A percentile compares a stretch with the other conserved stretches of the same genome.
These are phyloP conservation scores for Geophilus truncorum DNA, from an alignment of 2,888 invertebrate species.

Conservation along the genomic window DNA sequence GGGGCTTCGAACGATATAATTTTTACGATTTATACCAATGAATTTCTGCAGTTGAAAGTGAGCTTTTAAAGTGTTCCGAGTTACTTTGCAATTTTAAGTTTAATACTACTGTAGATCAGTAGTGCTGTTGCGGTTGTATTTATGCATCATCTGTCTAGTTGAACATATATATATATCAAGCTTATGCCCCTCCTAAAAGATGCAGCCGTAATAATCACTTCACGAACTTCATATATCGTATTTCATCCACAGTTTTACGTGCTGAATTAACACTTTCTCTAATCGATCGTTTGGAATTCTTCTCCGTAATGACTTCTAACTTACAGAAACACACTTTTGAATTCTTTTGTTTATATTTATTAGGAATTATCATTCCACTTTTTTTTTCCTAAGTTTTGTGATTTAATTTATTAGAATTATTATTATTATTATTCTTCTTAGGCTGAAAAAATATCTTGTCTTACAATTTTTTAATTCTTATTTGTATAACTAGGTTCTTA, in stretches of 20 bases:
- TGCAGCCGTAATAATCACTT: background rate
- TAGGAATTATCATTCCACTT: conserved; percentile 4
- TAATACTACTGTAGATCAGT: background rate
- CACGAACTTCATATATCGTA: background rate
- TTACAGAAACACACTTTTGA: background rate
- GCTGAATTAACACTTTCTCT: background rate
- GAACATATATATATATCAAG: background rate
- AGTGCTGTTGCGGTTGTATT: background rate
- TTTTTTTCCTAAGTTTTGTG: background rate
- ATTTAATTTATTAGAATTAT: background rate
- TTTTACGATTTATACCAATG: background rate
- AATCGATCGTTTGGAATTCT: background rate
- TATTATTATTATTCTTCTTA: no score
- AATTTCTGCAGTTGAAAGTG: background rate
- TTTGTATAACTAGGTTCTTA: background rate
- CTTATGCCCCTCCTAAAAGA: background rate
- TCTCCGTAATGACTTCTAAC: background rate
- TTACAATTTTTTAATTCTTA: background rate
- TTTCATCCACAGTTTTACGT: background rate
- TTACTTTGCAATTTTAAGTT: background rate
- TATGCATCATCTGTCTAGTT: background rate
- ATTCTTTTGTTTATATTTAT: background rate
- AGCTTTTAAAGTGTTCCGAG: background rate
- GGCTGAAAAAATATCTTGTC: background rate
- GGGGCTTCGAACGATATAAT: background rate